phyloP scores from a whole-genome alignment of 2,113 vertebrate species.

The Catharus fuscescens region DNA sequence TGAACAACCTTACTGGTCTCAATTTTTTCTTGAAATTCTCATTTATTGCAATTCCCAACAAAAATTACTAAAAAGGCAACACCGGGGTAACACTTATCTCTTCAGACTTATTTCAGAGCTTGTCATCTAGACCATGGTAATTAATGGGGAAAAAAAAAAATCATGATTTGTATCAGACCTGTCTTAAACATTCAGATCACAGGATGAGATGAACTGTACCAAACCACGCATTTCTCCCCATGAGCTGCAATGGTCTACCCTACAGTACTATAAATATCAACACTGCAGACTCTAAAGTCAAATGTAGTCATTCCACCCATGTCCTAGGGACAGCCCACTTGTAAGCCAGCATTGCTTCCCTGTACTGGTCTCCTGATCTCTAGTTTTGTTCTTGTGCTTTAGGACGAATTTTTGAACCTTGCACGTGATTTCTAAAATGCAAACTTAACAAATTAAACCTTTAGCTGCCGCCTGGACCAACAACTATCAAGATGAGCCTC shows the following conservation, averaged over 20 bases:
- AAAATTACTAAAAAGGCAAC: background rate
- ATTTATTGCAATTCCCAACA: background rate
- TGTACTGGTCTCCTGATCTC: background rate
- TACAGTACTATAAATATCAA: background rate
- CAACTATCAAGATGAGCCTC: background rate
- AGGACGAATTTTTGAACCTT: background rate
- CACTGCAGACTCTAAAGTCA: background rate
- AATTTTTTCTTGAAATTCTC: background rate
- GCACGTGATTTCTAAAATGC: background rate
- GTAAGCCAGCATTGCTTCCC: background rate
- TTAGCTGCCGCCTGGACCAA: background rate
- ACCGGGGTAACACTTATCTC: background rate
- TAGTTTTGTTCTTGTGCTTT: background rate
- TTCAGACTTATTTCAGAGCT: background rate
- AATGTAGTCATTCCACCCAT: background rate
- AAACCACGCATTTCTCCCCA: background rate
- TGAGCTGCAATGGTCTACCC: background rate
- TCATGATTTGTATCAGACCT: background rate
- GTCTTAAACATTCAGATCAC: background rate
- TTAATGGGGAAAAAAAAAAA: background rate
- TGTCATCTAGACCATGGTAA: background rate
- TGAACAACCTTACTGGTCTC: background rate
- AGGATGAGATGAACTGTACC: background rate
- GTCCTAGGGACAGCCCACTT: background rate
- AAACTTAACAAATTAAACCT: background rate